Evolutionary conservation across 2,113 vertebrate genomes (phyloP), one percentile per base, ranked within the genome.

Genomic region (Dipodomys spectabilis): DNA sequence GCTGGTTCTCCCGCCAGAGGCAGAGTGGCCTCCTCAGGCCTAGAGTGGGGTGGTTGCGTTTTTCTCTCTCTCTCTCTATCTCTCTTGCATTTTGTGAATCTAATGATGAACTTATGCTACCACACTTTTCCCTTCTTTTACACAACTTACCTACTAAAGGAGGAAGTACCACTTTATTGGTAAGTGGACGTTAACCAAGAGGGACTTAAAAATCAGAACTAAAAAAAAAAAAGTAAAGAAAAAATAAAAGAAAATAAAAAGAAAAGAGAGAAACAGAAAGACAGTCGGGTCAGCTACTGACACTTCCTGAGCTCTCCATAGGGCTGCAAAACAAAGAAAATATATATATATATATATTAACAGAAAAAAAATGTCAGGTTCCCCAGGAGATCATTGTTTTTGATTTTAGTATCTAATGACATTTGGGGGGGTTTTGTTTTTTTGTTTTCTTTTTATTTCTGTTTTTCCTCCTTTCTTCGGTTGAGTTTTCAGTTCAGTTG

Each of bases 81-180:
- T 99, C 99, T 99, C 99, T 99, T 99, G 99, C 99, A 99, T 99
- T 99, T 99, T 99, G 99, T 99, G 99, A 99, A 99, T 99, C 99
- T 99, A 99, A 99, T 99, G 99, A 99, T 99, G 99, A 99, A 99
- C 99, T 99, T 99, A 99, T 99, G 99, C 99, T 99, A 99, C 99
- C 99, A 99, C 99, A 98, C 99, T 99, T 99, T 99, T 99, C 99
- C 99, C 99, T 99, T 99, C 98, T 99, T 99, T 99, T 99, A 96
- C 99, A 99, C 99, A 99, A 99, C 99, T 99, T 99, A 99, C 99
- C 99, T 99, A 99, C 99, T 99, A 99, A 99, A 99, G 99, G 99
- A 99, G 99, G 99, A 99, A 99, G 99, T 99, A 98, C 99, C 99
- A 99, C 99, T 99, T 99, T 99, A 99, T 99, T 99, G 99, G 99